Conservation (phyloP, 1,140 invertebrate species). For the Cydia amplana region DNA sequence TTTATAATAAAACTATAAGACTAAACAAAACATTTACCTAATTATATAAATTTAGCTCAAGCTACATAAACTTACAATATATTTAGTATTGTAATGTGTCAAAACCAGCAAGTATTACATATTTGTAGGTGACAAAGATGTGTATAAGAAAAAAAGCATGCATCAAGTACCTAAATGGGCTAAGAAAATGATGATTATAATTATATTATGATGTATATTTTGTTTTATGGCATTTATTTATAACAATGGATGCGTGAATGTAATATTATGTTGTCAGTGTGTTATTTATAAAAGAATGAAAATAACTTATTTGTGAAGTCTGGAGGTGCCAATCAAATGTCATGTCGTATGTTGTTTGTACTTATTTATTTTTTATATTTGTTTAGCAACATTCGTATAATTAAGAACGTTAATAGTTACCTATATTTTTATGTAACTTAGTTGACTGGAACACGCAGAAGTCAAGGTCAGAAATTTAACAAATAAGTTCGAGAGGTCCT, state of each 20-base stretch:
- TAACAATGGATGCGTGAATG: background rate
- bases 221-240: conserved; percentile 1
- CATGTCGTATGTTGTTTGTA: background rate
- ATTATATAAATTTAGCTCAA: background rate
- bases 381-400: too few species aligned
- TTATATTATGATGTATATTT: background rate
- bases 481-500: too few species aligned
- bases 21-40: conserved; percentile 8
- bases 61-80: background rate
- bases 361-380: too few species aligned
- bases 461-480: too few species aligned
- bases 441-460: too few species aligned
- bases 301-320: background rate
- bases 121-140: background rate
- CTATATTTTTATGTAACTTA: too few species aligned
- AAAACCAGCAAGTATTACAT: background rate
- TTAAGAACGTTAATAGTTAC: too few species aligned
- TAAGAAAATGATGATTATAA: background rate
- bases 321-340: background rate
- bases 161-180: background rate
- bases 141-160: background rate
- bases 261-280: background rate
- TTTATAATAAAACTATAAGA: too few species aligned
- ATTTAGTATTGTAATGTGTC: conserved; percentile 3
- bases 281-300: background rate